Conservation (phyloP, 2,797 vertebrate species). For the Galaxias olidus region DNA sequence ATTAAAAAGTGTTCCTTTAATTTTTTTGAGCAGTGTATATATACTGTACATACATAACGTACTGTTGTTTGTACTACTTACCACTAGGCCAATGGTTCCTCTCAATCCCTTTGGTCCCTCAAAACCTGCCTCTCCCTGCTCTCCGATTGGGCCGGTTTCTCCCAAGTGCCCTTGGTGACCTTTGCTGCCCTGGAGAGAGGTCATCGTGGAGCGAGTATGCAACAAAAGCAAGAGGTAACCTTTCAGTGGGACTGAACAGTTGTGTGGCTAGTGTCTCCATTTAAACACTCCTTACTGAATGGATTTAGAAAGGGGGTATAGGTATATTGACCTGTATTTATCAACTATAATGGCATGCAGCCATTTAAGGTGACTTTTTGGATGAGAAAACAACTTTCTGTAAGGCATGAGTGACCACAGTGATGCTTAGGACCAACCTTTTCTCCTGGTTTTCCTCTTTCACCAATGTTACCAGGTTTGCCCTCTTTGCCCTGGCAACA, state of each 20-base stretch:
- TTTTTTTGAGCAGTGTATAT: no score
- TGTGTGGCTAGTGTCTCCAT: conserved; percentile 15
- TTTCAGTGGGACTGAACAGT: not conserved
- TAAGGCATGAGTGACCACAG: conserved; percentile 25
- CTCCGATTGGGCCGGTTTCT: conserved; percentile 82
- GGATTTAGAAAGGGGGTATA: no score
- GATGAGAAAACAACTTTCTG: conserved; percentile 19
- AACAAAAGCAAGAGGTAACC: conserved; percentile 14
- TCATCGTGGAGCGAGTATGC: conserved; percentile 28
- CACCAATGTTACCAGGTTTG: conserved; percentile 87
- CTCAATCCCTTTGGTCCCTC: conserved; percentile 90
- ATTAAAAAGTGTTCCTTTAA: no score
- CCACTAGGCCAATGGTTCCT: conserved; percentile 89
- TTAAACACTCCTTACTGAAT: conserved; percentile 28
- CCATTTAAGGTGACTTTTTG: conserved; percentile 10
- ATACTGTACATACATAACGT: no score
- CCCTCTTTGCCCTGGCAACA: conserved; percentile 88
- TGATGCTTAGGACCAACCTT: conserved; percentile 76
- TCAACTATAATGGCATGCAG: conserved; percentile 29
- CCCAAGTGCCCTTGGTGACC: conserved; percentile 91
- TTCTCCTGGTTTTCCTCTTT: conserved; percentile 85
- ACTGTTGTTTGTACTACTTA: no score
- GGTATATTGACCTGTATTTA: conserved; percentile 24
- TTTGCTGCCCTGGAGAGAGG: conserved; percentile 83
- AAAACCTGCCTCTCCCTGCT: conserved; percentile 81